Base-by-base conservation (phyloP, 2,888 invertebrate species). In the Folsomia manolachei region DNA sequence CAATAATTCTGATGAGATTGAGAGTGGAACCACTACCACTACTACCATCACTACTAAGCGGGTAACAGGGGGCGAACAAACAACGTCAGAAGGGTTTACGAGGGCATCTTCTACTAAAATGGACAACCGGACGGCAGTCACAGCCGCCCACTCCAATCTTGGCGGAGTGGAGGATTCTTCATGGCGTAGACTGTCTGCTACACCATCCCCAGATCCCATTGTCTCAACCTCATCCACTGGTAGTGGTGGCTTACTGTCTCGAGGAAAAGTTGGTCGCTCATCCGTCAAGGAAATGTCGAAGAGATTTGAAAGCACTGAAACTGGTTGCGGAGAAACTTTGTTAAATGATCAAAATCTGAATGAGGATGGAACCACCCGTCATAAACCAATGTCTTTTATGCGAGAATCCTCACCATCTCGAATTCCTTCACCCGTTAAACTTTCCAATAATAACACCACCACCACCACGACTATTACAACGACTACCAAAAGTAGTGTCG, bases 201-300 rank as follows among this genome's bases (percentile, higher is more conserved):
- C 72, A 2, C 72, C 77, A 4, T 64, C 69, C 18, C 73, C 56
- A 19, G 56, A 56, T 21, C 39, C 39, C 39, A 61, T 52, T 24
- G 26, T 52, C 9, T 60, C 70, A 1, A 69, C 72, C 27, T 52
- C 73, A 11, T 21, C 63, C 1, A 19, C 62, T 2, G 61, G 63
- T 1, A 70, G 63, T 24, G 67, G 67, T 11, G 67, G 66, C 24
- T 69, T 74, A 9, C 72, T 71, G 24, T 56, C 56, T n/a, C 66
- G 80, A 62, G 80, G 78, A 27, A 79, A 79, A 72, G 79, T 79
- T 61, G 79, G 79, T 18, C 76, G 79, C 11, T 78, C 78, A 2
- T 80, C 80, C 0, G 80, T 80, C 18, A 61, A 77, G 64, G 80
- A 80, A 71, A 80, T 80, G 80, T 79, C 79, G 11, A 74, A 63